Conservation (phyloP, 2,113 vertebrate species). For the Pelvicachromis taeniatus region DNA sequence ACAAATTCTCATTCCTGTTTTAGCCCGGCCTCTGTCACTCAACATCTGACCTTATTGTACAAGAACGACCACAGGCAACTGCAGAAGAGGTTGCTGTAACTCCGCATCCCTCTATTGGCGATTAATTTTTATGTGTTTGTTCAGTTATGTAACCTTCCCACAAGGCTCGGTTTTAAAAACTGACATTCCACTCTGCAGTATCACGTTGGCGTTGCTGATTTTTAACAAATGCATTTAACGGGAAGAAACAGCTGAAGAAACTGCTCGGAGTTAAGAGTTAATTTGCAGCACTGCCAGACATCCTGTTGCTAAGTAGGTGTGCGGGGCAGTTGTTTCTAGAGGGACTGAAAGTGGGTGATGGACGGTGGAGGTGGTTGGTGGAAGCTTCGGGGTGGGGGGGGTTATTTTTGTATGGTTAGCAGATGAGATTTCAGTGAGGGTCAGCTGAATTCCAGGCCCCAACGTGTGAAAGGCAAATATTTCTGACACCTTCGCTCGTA, state of each 20-base stretch:
- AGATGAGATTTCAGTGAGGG: constrained; percentile 44
- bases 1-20: constrained; percentile 16
- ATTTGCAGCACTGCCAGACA: constrained; percentile 52
- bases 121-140: constrained; percentile 1
- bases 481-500: constrained; percentile 26
- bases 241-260: constrained; percentile 15
- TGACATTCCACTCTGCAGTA: background rate
- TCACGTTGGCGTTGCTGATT: background rate
- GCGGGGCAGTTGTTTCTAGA: constrained; percentile 52
- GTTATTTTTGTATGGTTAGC: constrained; percentile 49
- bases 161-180: background rate
- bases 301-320: constrained; percentile 61
- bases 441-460: constrained; percentile 40
- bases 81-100: background rate
- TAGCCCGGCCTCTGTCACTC: constrained; percentile 1
- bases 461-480: constrained; percentile 47
- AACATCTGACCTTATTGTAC: constrained; percentile 1
- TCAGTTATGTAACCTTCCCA: constrained; percentile 3
- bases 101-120: background rate
- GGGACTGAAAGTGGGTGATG: constrained; percentile 30
- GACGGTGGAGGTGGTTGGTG: background rate
- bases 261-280: constrained; percentile 15
- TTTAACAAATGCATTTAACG: constrained; percentile 7
- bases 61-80: background rate
- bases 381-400: background rate